These are phyloP conservation scores for Anguilla obscura DNA, from an alignment of 2,797 vertebrate species.

Conservation along the genomic window DNA sequence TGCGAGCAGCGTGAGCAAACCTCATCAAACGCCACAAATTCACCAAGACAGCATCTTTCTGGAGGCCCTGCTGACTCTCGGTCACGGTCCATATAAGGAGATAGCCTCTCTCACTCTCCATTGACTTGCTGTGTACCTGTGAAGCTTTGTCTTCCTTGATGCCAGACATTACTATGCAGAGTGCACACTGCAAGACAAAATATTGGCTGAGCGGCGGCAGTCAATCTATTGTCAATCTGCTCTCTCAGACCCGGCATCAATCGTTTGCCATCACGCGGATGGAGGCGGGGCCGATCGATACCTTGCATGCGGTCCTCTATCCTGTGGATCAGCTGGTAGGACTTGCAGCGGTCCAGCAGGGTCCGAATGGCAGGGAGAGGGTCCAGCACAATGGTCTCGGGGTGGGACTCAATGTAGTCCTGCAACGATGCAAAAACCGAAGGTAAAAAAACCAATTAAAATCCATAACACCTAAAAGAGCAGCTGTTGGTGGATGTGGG, in stretches of 20 bases:
- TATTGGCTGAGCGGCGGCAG: not conserved
- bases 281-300: slow-evolving; percentile 51
- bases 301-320: slow-evolving; percentile 95
- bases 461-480: not conserved
- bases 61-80: not conserved
- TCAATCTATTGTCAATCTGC: not conserved
- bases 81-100: not conserved
- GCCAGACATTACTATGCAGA: not conserved
- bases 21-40: not conserved
- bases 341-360: slow-evolving; percentile 93
- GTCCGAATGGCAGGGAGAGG: slow-evolving; percentile 95
- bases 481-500: not conserved
- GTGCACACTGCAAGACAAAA: not conserved
- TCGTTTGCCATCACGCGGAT: not conserved
- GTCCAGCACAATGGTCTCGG: slow-evolving; percentile 93
- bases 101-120: not conserved
- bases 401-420: slow-evolving; percentile 96
- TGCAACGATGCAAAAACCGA: slow-evolving; percentile 57
- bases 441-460: not conserved
- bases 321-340: slow-evolving; percentile 92
- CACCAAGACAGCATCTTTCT: not conserved
- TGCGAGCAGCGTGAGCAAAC: not conserved
- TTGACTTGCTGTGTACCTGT: not conserved
- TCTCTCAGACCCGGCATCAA: not conserved
- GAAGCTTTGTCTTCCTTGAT: not conserved